Base-by-base conservation (phyloP, 2,113 vertebrate species). In the Pterocles gutturalis region DNA sequence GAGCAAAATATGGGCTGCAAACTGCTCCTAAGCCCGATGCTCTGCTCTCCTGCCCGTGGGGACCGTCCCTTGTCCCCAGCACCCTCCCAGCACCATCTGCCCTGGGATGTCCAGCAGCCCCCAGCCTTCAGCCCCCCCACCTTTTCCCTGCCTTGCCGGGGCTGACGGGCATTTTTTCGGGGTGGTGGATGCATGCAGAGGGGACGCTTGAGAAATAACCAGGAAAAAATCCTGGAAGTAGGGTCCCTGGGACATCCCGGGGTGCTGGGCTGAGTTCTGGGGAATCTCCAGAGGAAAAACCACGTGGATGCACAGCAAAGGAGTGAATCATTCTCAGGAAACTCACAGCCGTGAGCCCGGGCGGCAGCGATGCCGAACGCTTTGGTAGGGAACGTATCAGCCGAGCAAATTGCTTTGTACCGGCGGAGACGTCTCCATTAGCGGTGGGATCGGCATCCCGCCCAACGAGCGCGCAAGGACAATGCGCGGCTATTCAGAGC, bases 331-430 rank as follows among this genome's bases (percentile, higher is more conserved):
- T 31, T 16, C 46, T 13, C 67, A 13, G 49, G 21, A 70, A 45
- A 48, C 24, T 26, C 17, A 8, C 28, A 29, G 51, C 76, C 64
- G 70, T 2, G 71, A 64, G 66, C 1, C 31, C 2, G 69, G 31
- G 26, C 4, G 14, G n/a, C 79, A 19, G 9, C 51, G 38, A 41
- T 31, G 73, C 20, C 13, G 65, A 85, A 58, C 72, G 41, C 81
- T 89, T 92, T 87, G 83, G 41, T 69, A 10, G 31, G 54, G 34
- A 36, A 29, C 19, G 67, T 21, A 80, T 64, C 83, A 9, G 60
- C 67, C 13, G 29, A 57, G 81, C 41, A 91, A 94, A 89, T 81
- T 76, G 76, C 83, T 96, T 73, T 26, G 76, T 89, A 83, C 81
- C 77, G 29, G 81, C 90, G 51, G 87, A 70, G 34, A 46, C 58